phyloP scores from a whole-genome alignment of 2,888 invertebrate species.

The Drosophila paramelanica region DNA sequence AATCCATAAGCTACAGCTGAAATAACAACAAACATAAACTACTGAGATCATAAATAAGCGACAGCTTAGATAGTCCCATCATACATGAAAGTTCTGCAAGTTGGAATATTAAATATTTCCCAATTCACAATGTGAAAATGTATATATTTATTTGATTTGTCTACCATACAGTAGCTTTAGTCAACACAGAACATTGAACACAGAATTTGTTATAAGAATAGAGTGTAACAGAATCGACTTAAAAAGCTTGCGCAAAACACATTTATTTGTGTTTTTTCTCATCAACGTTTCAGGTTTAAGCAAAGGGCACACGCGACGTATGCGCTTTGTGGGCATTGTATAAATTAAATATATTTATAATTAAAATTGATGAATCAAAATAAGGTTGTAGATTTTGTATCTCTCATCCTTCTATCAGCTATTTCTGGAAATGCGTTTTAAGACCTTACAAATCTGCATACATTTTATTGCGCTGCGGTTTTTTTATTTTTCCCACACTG shows the following conservation, averaged over 20 bases:
- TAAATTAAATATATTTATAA: constrained; percentile 48
- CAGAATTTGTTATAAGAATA: neutral
- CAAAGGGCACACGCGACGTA: constrained; percentile 38
- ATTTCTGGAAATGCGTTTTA: constrained; percentile 28
- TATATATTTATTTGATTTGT: too few species aligned
- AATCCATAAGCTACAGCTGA: constrained; percentile 33
- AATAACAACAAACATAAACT: constrained; percentile 12
- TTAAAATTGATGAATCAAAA: constrained; percentile 42
- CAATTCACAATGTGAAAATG: too few species aligned
- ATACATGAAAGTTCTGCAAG: neutral
- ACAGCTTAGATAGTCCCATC: neutral
- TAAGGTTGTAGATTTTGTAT: constrained; percentile 18
- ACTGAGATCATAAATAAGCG: constrained; percentile 25
- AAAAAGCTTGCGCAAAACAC: neutral
- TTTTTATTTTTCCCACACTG: constrained; percentile 50
- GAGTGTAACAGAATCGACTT: constrained; percentile 1
- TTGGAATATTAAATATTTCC: neutral
- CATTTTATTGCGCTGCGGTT: constrained; percentile 13
- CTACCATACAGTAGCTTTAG: neutral
- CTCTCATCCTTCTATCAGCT: constrained; percentile 21
- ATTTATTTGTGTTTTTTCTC: constrained; percentile 26
- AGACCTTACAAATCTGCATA: constrained; percentile 33
- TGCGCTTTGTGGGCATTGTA: constrained; percentile 31
- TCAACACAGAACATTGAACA: neutral
- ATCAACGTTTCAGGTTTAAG: constrained; percentile 20